Base-by-base conservation (phyloP, 92 coral and sea anemone species). In the Umimayanthus chanpuru region DNA sequence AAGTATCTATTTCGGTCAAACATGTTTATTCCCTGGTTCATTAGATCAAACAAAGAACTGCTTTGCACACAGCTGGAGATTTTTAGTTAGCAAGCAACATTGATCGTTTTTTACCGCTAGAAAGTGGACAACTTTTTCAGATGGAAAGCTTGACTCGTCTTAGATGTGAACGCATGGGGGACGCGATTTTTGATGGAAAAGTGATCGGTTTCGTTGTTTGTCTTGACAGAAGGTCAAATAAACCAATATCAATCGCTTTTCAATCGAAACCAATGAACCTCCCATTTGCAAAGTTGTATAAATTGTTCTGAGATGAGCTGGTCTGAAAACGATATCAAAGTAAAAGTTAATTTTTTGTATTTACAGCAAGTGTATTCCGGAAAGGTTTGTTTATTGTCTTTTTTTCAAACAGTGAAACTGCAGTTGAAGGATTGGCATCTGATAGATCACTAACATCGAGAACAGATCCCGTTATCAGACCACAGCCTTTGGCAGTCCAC, bases 401-500 rank as follows among this genome's bases (percentile, higher is more conserved):
- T 70, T 67, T 47, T n/a, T 16, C 38, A 20, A 70, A 26, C 66
- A 83, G 87, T 70, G 87, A 68, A 70, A 70, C 78, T 47, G n/a
- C 87, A 38, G 78, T 39, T 70, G 74, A 83, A 39, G 43, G 28
- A 12, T 20, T 26, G 29, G n/a, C 58, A 16, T 41, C 86, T 4
- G 77, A 70, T 73, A 68, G 87, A 26, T 83, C 87, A 44, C 10
- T 29, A 25, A 83, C 78, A 26, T 83, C 87, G 47, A 83, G 58
- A 39, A 83, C 87, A 83, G 87, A 83, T 70, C 66, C 87, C 18
- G 28, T 49, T 26, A 26, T 83, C 41, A 70, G 87, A 83, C 78
- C 65, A 15, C 87, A 83, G 29, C 87, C 87, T 16, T 50, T 83
- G 87, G 87, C 87, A 18, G 44, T 70, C 25, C 77, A 83, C 66